phyloP scores from a whole-genome alignment of 2,888 invertebrate genomes.

The Tetramorium bicarinatum region DNA sequence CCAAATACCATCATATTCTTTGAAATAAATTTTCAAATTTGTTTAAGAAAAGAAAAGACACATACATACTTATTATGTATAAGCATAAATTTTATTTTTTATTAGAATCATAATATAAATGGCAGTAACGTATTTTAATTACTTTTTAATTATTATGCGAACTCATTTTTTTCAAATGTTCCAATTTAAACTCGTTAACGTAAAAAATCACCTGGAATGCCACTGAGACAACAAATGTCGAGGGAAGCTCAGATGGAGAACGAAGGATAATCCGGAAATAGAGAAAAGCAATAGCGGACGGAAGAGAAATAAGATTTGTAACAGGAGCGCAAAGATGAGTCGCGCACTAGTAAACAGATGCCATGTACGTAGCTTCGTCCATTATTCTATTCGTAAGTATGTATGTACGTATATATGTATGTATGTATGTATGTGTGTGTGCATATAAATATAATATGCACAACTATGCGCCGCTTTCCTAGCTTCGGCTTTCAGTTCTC shows the following conservation, averaged over 20 bases:
- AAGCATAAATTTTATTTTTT: not conserved
- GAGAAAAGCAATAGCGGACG: constrained; percentile 57
- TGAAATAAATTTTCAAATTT: not conserved
- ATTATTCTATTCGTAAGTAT: constrained; percentile 63
- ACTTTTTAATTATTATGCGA: constrained; percentile 17
- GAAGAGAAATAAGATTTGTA: constrained; percentile 56
- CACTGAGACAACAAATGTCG: constrained; percentile 10
- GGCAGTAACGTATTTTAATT: not conserved
- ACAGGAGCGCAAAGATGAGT: constrained; percentile 56
- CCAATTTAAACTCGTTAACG: constrained; percentile 10
- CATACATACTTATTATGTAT: not conserved
- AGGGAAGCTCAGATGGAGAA: constrained; percentile 26
- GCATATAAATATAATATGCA: constrained; percentile 39
- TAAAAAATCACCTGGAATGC: constrained; percentile 33
- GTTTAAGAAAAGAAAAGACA: not conserved
- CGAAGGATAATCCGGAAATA: constrained; percentile 66
- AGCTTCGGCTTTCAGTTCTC: constrained; percentile 35
- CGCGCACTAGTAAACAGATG: constrained; percentile 70
- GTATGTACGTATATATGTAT: constrained; percentile 25
- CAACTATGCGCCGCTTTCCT: constrained; percentile 35
- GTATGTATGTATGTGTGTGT: constrained; percentile 11
- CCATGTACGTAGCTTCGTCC: constrained; percentile 65
- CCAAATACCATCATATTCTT: not conserved
- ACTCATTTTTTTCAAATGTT: not conserved
- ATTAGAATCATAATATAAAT: not conserved